Evolutionary conservation across 1,140 invertebrate species (phyloP).

Genomic region (Riptortus pedestris): DNA sequence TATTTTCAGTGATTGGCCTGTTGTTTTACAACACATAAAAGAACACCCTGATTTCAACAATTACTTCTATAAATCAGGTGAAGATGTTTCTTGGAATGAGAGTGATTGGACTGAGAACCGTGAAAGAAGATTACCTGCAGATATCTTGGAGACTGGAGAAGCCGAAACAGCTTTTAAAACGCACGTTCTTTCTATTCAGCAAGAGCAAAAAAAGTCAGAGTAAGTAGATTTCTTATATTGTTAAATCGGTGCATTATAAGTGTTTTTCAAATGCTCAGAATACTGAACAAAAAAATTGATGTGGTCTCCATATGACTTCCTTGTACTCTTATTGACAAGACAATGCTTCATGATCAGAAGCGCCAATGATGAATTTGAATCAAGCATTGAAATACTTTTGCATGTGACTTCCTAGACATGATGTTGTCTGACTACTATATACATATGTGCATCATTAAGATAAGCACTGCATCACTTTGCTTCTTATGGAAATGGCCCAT

Average conservation of each 20-base stretch:
- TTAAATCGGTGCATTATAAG: neutral
- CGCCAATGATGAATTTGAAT: too few relatives aligned
- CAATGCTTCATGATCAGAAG: too few relatives aligned
- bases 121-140: conserved; percentile 73
- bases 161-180: conserved; percentile 85
- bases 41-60: conserved; percentile 79
- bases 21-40: conserved; percentile 69
- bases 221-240: conserved; percentile 43
- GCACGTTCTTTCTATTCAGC: conserved; percentile 79
- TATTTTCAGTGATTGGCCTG: conserved; percentile 72
- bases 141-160: conserved; percentile 79
- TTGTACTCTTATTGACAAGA: too few relatives aligned
- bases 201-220: conserved; percentile 82
- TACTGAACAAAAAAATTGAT: too few relatives aligned
- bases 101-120: conserved; percentile 50
- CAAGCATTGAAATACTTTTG: too few relatives aligned
- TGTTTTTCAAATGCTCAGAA: too few relatives aligned
- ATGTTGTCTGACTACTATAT: too few relatives aligned
- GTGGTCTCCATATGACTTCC: too few relatives aligned
- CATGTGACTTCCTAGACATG: too few relatives aligned
- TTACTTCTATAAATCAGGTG: conserved; percentile 78
- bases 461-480: too few relatives aligned
- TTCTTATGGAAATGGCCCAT: too few relatives aligned
- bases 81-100: conserved; percentile 69
- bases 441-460: too few relatives aligned